A percentile compares a stretch with the other conserved stretches of the same genome.
These are phyloP conservation scores for Steromphala cineraria DNA, from an alignment of 2,888 invertebrate species.

Conservation along the genomic window DNA sequence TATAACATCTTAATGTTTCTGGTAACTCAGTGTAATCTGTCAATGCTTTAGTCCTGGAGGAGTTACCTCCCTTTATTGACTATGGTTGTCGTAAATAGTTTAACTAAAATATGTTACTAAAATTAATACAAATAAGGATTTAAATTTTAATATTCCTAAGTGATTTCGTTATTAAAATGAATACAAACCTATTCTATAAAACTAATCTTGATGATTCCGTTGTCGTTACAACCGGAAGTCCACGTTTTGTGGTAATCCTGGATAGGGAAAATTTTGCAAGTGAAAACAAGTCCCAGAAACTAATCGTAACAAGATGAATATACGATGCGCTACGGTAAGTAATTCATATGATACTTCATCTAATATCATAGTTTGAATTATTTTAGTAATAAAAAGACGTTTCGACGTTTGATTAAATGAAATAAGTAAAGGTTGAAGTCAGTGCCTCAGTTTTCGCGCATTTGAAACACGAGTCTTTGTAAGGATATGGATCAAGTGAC, in stretches of 20 bases:
- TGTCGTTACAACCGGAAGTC: neutral
- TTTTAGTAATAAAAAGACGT: too few relatives aligned
- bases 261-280: neutral
- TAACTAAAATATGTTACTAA: too few relatives aligned
- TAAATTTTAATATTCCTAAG: too few relatives aligned
- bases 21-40: too few relatives aligned
- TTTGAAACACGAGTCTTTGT: neutral
- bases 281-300: neutral
- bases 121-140: too few relatives aligned
- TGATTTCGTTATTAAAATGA: too few relatives aligned
- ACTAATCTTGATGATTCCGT: too few relatives aligned
- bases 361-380: neutral
- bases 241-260: neutral
- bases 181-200: too few relatives aligned
- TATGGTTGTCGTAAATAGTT: neutral
- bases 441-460: neutral
- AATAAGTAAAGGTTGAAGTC: neutral
- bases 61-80: neutral
- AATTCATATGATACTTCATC: neutral
- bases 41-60: neutral
- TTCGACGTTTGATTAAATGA: neutral
- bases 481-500: too few relatives aligned
- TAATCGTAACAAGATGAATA: slow-evolving; percentile 32
- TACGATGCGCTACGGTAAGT: slow-evolving; percentile 38
- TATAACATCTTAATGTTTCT: too few relatives aligned